These are phyloP conservation scores for Baccha elongata DNA, from an alignment of 2,888 invertebrate genomes.

Conservation along the genomic window DNA sequence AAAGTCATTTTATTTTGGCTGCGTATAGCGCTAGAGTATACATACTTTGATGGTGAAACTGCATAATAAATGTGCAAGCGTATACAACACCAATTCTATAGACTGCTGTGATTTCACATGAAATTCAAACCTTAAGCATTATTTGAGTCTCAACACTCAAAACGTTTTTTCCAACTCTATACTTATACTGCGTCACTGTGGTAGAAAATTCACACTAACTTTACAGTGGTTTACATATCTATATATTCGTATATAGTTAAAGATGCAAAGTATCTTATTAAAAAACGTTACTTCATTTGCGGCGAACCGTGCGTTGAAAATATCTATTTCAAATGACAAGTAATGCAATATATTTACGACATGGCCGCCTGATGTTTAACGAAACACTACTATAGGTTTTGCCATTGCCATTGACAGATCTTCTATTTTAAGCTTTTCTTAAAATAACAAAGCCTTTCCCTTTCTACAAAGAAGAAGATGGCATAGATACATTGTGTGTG, in stretches of 20 bases:
- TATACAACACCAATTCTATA: neutral
- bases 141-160: constrained; percentile 35
- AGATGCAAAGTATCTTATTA: constrained; percentile 38
- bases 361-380: constrained; percentile 25
- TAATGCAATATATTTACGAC: constrained; percentile 34
- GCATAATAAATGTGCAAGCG: neutral
- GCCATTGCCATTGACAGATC: neutral
- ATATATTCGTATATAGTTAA: neutral
- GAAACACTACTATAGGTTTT: neutral
- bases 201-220: constrained; percentile 41
- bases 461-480: neutral
- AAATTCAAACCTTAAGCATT: constrained; percentile 65
- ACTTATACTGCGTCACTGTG: neutral
- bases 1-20: constrained; percentile 37
- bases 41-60: constrained; percentile 41
- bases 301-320: constrained; percentile 29
- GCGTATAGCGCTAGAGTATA: neutral
- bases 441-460: neutral
- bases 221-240: neutral
- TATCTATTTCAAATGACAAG: constrained; percentile 55
- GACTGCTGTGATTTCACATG: constrained; percentile 67
- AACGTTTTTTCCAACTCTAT: constrained; percentile 30
- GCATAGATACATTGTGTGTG: too few relatives aligned
- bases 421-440: neutral
- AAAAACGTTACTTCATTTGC: constrained; percentile 59